Evolutionary conservation across 1,140 invertebrate species (phyloP).

Genomic region (Cryptotermes secundus): DNA sequence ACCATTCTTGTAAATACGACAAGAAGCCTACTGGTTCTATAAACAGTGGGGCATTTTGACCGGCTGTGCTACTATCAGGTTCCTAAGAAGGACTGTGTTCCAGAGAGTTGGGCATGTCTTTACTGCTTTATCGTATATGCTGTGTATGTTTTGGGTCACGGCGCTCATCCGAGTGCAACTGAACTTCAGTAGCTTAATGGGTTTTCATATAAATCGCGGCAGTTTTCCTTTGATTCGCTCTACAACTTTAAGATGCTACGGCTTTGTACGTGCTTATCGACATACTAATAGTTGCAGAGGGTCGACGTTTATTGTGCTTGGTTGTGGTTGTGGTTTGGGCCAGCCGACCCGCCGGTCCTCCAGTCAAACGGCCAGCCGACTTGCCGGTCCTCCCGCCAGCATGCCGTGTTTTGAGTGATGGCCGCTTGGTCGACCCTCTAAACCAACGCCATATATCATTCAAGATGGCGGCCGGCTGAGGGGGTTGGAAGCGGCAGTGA

Average conservation of each 20-base stretch:
- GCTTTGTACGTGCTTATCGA: neutral
- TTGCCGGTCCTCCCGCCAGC: slow-evolving; percentile 30
- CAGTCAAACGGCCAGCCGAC: slow-evolving; percentile 39
- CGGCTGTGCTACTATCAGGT: too few species aligned
- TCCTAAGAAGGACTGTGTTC: too few species aligned
- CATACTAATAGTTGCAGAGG: neutral
- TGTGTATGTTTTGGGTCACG: too few species aligned
- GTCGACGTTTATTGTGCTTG: neutral
- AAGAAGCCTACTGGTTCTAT: too few species aligned
- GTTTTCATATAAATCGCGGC: too few species aligned
- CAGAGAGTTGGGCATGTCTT: too few species aligned
- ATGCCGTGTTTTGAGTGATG: slow-evolving; percentile 48
- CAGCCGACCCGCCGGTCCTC: slow-evolving; percentile 43
- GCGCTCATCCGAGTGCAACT: too few species aligned
- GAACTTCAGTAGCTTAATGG: too few species aligned
- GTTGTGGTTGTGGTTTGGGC: slow-evolving; percentile 44
- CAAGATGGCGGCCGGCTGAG: slow-evolving; percentile 52
- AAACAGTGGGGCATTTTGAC: too few species aligned
- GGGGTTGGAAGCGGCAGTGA: slow-evolving; percentile 36
- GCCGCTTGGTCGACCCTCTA: slow-evolving; percentile 52
- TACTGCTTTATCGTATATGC: too few species aligned
- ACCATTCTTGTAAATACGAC: too few species aligned
- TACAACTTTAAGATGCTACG: neutral
- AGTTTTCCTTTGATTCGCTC: too few species aligned
- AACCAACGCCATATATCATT: slow-evolving; percentile 57